Percentiles rank a stretch among this genome's conserved stretches.
Evolutionary conservation across 2,797 vertebrate genomes (phyloP).

Genomic region (Lepidocolaptes lacrymiger): DNA sequence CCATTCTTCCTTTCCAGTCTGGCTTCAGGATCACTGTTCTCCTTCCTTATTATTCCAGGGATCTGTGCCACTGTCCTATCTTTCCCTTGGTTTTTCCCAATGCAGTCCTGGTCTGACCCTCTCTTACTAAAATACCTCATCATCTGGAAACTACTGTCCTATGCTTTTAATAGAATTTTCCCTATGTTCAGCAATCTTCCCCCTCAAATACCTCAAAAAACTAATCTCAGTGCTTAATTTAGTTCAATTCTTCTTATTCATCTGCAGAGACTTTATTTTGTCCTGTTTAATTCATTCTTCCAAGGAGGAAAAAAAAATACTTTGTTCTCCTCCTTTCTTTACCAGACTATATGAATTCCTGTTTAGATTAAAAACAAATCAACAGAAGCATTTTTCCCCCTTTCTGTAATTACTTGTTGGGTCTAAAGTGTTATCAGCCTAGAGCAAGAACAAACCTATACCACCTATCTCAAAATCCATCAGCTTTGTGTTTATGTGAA

Average conservation of each 20-base stretch:
- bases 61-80: background rate
- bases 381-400: background rate
- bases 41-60: background rate
- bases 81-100: background rate
- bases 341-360: background rate
- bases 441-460: constrained; percentile 3
- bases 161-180: background rate
- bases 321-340: background rate
- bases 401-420: constrained; percentile 26
- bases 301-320: background rate
- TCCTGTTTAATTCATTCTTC: background rate
- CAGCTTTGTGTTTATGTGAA: constrained; percentile 32
- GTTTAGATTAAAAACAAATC: constrained; percentile 15
- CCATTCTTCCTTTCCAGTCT: background rate
- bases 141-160: background rate
- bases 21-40: background rate
- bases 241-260: background rate
- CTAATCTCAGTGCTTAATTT: background rate
- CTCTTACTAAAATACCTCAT: background rate
- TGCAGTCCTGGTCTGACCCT: background rate
- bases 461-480: constrained; percentile 2
- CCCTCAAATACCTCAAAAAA: background rate
- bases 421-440: constrained; percentile 16
- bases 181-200: background rate
- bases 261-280: background rate